Evolutionary conservation across 2,797 vertebrate species (phyloP).

Genomic region (Lagocephalus sceleratus): DNA sequence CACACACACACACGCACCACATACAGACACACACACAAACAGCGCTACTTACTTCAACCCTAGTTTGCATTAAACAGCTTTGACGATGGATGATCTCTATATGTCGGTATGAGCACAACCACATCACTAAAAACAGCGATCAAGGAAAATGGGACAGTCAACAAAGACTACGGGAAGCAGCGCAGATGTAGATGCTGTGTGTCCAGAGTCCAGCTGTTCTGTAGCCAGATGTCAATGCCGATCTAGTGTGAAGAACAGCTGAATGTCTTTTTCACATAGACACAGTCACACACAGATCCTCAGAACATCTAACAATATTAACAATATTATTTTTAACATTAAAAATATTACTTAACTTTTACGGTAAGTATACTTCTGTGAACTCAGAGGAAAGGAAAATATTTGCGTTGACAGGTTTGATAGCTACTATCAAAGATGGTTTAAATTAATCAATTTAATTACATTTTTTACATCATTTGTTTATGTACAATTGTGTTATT

Average conservation of each 20-base stretch:
- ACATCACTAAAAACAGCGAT: no score
- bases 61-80: slow-evolving; percentile 6
- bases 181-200: slow-evolving; percentile 19
- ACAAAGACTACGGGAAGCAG: slow-evolving; percentile 7
- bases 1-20: background rate
- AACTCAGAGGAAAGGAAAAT: slow-evolving; percentile 13
- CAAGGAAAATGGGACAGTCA: background rate
- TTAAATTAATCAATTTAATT: no score
- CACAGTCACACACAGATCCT: slow-evolving; percentile 45
- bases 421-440: no score
- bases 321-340: no score
- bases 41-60: slow-evolving; percentile 9
- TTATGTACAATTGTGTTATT: no score
- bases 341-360: slow-evolving; percentile 1
- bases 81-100: background rate
- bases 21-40: background rate
- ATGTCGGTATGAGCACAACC: slow-evolving; percentile 13
- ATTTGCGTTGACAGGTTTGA: no score
- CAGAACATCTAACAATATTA: slow-evolving; percentile 21
- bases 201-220: slow-evolving; percentile 82
- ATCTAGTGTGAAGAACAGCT: slow-evolving; percentile 80
- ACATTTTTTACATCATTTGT: no score
- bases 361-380: background rate
- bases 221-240: slow-evolving; percentile 78
- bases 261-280: slow-evolving; percentile 44